Evolutionary conservation across 2,888 invertebrate species (phyloP).

Genomic region (Oligia strigilis): DNA sequence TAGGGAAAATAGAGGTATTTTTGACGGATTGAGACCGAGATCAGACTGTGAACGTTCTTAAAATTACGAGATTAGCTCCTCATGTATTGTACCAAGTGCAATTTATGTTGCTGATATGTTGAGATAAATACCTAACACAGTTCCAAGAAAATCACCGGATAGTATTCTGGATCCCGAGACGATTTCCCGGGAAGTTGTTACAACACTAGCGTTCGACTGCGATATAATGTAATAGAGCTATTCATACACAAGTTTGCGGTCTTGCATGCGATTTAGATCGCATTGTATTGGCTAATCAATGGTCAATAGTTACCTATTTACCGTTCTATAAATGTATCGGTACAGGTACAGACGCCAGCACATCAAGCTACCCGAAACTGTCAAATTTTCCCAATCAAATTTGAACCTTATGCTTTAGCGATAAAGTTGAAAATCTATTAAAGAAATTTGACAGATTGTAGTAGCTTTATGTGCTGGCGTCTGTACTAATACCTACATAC

Average conservation of each 20-base stretch:
- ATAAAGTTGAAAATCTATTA: no score
- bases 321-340: no score
- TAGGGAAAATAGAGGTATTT: no score
- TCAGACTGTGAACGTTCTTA: no score
- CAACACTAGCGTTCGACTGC: constrained; percentile 34
- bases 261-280: not conserved
- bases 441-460: no score
- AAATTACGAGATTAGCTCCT: no score
- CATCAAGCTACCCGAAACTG: no score
- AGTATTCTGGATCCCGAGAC: not conserved
- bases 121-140: not conserved
- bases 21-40: no score
- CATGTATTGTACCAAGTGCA: not conserved
- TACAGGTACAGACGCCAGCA: no score
- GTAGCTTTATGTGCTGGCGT: no score
- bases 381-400: no score
- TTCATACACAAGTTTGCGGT: constrained; percentile 13
- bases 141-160: not conserved
- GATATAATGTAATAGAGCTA: constrained; percentile 27
- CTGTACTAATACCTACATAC: not conserved
- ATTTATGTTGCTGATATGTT: not conserved
- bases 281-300: constrained; percentile 13
- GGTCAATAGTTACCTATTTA: not conserved
- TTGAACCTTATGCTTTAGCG: no score
- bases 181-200: not conserved